Base-by-base conservation (phyloP, 2,113 vertebrate genomes). In the Scortum barcoo region DNA sequence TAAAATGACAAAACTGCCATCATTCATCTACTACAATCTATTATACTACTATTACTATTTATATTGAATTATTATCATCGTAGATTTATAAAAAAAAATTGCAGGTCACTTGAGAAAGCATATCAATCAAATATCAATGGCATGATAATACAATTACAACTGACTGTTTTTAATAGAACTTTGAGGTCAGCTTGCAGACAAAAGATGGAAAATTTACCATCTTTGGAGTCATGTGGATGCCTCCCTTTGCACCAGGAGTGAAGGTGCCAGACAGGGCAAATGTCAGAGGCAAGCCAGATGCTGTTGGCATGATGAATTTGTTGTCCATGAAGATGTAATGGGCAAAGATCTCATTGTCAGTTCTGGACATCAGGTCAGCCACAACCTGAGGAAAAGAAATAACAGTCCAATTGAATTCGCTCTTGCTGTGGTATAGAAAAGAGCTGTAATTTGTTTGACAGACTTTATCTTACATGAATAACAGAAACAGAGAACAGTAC, bases 251-350 rank as follows among this genome's bases (percentile, higher is more conserved):
- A 24, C 97, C 97, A 6, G 97, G 96, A 66, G 96, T 89, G 24
- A 94, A 86, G 68, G 96, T 91, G 70, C 97, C 98, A 61, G 96
- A 96, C n/a, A 96, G 85, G 22, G 95, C 95, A 77, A 99, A 94
- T 40, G 96, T 96, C 72, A 99, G 87, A 22, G 96, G 98, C 24
- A 98, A 81, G 19, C 98, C 98, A 72, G 94, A 92, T 66, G 96
- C 95, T 1, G 97, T 98, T 85, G 98, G 95, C 71, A 98, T 89
- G 57, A 95, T 94, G 86, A 98, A 96, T 82, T 96, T 95, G 63
- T 97, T 98, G 92, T 99, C 98, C 97, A 98, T 96, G 91, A 99
- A 99, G 75, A 99, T 95, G 92, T 98, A 99, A 87, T 99, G 97
- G 76, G 95, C 90, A 83, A 97, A 97, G 4, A 98, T 78, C 83